phyloP scores from a whole-genome alignment of 2,888 invertebrate species.

The Orthonychiurus folsomi region DNA sequence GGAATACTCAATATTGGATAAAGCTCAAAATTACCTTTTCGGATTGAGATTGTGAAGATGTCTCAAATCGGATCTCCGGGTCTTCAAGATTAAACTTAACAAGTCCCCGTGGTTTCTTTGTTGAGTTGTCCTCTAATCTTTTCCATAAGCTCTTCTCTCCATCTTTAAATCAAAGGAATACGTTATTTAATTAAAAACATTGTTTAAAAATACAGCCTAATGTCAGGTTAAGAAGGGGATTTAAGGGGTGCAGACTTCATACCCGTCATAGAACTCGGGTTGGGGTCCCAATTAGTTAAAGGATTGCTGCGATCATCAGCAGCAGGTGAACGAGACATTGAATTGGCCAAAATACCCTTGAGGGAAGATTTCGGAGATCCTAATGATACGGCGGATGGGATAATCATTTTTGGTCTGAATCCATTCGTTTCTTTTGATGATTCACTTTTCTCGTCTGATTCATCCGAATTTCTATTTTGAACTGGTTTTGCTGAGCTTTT shows the following conservation, averaged over 20 bases:
- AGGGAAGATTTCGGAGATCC: conserved; percentile 13
- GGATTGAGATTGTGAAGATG: conserved; percentile 12
- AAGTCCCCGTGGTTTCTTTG: conserved; percentile 12
- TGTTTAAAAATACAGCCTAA: conserved; percentile 5
- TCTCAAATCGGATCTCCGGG: conserved; percentile 33
- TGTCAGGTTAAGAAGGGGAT: too few species aligned
- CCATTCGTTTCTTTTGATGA: background rate
- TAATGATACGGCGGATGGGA: background rate
- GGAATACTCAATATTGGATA: background rate
- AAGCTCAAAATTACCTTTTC: background rate
- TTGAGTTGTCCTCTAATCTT: background rate
- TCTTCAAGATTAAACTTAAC: conserved; percentile 37
- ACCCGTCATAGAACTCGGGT: conserved; percentile 31
- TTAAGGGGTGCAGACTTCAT: background rate
- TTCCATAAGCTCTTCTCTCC: conserved; percentile 23
- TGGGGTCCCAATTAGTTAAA: conserved; percentile 17
- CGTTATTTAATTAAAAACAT: conserved; percentile 8
- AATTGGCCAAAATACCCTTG: conserved; percentile 36
- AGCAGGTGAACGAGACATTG: conserved; percentile 24
- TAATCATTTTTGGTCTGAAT: background rate
- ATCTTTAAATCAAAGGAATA: conserved; percentile 22
- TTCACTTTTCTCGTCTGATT: background rate
- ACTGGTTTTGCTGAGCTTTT: conserved; percentile 17
- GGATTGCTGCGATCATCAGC: conserved; percentile 7
- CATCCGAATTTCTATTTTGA: too few species aligned